Evolutionary conservation across 2,888 invertebrate species (phyloP).

Genomic region (Lordiphosa andalusiaca): DNA sequence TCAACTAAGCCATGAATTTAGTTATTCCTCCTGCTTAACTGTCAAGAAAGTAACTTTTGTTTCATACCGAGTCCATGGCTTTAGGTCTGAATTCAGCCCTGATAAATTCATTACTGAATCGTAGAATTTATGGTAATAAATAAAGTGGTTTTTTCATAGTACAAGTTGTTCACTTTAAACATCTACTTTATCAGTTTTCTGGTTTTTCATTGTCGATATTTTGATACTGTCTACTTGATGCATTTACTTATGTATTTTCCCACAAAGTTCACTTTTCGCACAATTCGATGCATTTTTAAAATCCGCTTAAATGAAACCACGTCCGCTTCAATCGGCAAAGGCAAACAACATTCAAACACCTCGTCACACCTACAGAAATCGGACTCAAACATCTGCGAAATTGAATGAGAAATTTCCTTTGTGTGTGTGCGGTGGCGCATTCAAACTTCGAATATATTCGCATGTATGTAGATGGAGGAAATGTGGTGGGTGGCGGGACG

Average conservation of each 20-base stretch:
- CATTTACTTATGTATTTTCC: background rate
- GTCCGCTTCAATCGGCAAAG: slow-evolving; percentile 44
- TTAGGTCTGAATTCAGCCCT: too few species aligned
- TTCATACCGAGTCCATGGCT: too few species aligned
- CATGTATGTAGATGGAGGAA: slow-evolving; percentile 10
- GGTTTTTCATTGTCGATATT: too few species aligned
- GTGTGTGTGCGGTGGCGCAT: slow-evolving; percentile 42
- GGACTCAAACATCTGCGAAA: slow-evolving; percentile 66
- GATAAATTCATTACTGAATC: too few species aligned
- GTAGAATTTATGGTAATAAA: too few species aligned
- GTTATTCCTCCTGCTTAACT: too few species aligned
- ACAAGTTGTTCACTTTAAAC: too few species aligned
- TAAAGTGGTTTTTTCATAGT: too few species aligned
- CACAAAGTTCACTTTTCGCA: slow-evolving; percentile 16
- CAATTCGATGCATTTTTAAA: slow-evolving; percentile 39
- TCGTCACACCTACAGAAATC: slow-evolving; percentile 36
- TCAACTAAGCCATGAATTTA: too few species aligned
- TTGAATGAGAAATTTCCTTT: slow-evolving; percentile 69
- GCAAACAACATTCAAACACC: slow-evolving; percentile 21
- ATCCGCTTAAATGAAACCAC: slow-evolving; percentile 45
- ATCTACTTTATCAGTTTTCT: background rate
- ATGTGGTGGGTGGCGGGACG: slow-evolving; percentile 1
- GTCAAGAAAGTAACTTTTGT: too few species aligned
- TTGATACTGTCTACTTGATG: slow-evolving; percentile 1
- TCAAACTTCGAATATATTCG: slow-evolving; percentile 35